Evolutionary conservation across 1,140 invertebrate genomes (phyloP), one percentile per base, ranked within the genome.

Genomic region (Magallana angulata): DNA sequence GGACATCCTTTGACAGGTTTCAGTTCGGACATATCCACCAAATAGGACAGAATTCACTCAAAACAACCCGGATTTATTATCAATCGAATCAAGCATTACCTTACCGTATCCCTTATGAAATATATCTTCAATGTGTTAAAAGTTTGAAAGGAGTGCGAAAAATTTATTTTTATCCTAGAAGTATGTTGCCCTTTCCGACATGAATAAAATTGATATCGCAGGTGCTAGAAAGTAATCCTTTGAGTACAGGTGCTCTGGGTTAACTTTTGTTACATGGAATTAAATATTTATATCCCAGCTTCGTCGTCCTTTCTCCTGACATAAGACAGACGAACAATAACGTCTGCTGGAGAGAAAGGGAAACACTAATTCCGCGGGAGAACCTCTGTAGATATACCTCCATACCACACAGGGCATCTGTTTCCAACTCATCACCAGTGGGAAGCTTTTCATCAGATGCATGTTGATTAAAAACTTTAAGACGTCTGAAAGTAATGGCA

Each of bases 401-500:
- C 24, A 76, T 30, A 30, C 24, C 18, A 12, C 24, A 30, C 24
- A 12, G 68, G 68, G 24, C 68, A 76, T 76, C 24, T 76, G 68
- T 76, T 76, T 76, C 24, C 30, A 76, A 30, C 68, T 36, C 68
- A 76, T 76, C 68, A 12, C 68, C 8, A 30, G 8, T 36, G 68
- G 68, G 24, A 30, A 30, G 68, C 68, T 76, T 76, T 76, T 76
- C 68, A 76, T 76, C 68, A 76, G 18, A 11, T 76, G 18, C 68
- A 36, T 36, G 30, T 76, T 30, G 68, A 76, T 76, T 71, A 24
- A 24, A 48, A 71, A 71, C 64, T 71, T 71, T 64, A 64, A 71
- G 64, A 71, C 64, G 68, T 76, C 68, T 76, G 68, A 76, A 76
- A 76, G 68, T 76, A 30, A 76, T 76, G 68, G 68, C 36, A 76